Evolutionary conservation across 1,140 invertebrate genomes (phyloP).

Genomic region (Schmidtea mediterranea): DNA sequence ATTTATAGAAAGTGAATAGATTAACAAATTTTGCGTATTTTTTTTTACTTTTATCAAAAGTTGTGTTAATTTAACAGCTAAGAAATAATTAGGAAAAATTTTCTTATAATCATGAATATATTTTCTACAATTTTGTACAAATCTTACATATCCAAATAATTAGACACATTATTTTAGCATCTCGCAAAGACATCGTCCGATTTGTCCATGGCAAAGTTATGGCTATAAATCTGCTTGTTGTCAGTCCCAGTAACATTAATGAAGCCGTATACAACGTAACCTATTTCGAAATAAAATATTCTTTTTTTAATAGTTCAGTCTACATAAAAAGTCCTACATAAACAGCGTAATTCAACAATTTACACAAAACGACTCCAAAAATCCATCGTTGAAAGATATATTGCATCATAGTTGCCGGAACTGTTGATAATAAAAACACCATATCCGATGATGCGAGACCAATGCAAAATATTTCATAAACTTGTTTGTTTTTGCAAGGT

Average conservation of each 20-base stretch:
- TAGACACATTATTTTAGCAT: neutral
- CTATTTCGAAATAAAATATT: neutral
- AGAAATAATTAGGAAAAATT: no score
- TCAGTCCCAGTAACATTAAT: neutral
- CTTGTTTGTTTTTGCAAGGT: neutral
- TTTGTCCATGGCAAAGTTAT: neutral
- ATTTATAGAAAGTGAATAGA: no score
- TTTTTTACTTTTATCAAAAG: no score
- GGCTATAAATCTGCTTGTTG: neutral
- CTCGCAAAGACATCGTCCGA: neutral
- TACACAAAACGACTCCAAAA: neutral
- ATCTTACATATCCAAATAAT: no score
- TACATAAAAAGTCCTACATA: no score
- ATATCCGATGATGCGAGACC: neutral
- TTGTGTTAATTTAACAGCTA: no score
- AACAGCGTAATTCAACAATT: neutral
- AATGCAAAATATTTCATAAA: constrained; percentile 1
- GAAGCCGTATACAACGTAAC: neutral
- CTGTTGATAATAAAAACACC: neutral
- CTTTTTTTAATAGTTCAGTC: no score
- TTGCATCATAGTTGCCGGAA: neutral
- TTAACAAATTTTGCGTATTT: no score
- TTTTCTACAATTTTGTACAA: no score
- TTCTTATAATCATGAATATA: no score
- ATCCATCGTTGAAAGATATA: neutral